Base-by-base conservation (phyloP, 2,797 vertebrate species). In the Myotis findleyi region DNA sequence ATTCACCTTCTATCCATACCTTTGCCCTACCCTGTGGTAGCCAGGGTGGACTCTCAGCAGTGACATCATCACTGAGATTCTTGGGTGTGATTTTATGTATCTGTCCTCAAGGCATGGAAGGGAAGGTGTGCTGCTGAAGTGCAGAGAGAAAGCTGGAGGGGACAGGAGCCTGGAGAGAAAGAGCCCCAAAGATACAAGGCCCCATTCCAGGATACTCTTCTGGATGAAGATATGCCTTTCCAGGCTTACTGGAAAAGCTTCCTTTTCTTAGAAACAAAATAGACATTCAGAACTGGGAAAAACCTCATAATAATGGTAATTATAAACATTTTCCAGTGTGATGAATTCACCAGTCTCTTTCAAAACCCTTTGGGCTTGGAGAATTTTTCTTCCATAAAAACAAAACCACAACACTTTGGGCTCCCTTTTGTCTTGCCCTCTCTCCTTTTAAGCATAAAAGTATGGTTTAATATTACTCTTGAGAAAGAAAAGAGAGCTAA, bases 281-380 rank as follows among this genome's bases (percentile, higher is more conserved):
- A 88, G 38, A 91, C 23, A 77, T 53, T 86, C 38, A 75, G 81
- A 93, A 27, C 55, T 79, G 84, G n/a, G 30, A 51, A 96, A 93
- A 82, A 21, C 27, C 44, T 62, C 84, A 57, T 27, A 38, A 66
- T 20, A 47, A 62, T 4, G 9, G 49, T 76, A 27, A 89, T 89
- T 49, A 73, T 20, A 21, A 86, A 33, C 76, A 38, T 38, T 90
- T 79, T 18, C 71, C 25, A 51, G 30, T 62, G 9, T 85, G 66
- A 83, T 77, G 59, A 38, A 2, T 85, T 93, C 57, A 77, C 27
- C 7, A 53, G 33, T 57, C 41, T 82, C 77, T 93, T 83, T 76
- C 20, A 62, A 95, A 64, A 87, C 9, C 66, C 53, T 86, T 38
- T 18, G 33, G 41, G 44, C 23, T 75, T 80, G 38, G 64, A 86